Evolutionary conservation across 2,113 vertebrate species (phyloP).

Genomic region (Coptodon bakossiorum): DNA sequence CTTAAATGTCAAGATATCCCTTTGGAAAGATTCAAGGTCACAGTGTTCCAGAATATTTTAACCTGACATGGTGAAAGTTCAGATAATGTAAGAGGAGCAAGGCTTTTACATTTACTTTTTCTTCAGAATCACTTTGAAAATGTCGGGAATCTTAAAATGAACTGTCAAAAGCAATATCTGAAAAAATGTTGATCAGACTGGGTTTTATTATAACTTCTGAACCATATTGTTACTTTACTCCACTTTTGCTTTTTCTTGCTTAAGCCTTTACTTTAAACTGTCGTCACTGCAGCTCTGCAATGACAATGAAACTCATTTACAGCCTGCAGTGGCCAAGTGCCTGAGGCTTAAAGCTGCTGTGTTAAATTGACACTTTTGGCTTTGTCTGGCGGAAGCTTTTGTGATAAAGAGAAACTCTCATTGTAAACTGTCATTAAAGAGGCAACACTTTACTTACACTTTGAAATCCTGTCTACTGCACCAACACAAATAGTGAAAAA

Average conservation of each 20-base stretch:
- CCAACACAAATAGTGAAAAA: conserved; percentile 18
- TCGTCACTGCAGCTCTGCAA: background rate
- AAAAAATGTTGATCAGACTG: background rate
- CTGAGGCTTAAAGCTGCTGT: conserved; percentile 7
- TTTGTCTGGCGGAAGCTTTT: conserved; percentile 24
- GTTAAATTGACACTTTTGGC: conserved; percentile 34
- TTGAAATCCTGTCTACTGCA: conserved; percentile 17
- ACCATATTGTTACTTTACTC: background rate
- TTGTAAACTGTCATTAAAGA: conserved; percentile 44
- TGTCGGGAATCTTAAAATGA: background rate
- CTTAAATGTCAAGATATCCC: conserved; percentile 36
- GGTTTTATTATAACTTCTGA: background rate
- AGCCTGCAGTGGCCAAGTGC: background rate
- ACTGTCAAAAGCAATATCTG: background rate
- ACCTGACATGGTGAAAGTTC: background rate
- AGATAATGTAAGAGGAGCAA: background rate
- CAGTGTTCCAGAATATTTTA: background rate
- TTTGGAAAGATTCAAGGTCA: conserved; percentile 9
- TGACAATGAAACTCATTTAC: conserved; percentile 17
- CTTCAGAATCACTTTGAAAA: background rate
- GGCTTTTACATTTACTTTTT: background rate
- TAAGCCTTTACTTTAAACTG: conserved; percentile 2
- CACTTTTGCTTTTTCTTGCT: background rate
- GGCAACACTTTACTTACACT: conserved; percentile 15
- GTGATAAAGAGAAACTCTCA: conserved; percentile 30